phyloP scores from a whole-genome alignment of 2,113 vertebrate species.

The Hyla sarda region DNA sequence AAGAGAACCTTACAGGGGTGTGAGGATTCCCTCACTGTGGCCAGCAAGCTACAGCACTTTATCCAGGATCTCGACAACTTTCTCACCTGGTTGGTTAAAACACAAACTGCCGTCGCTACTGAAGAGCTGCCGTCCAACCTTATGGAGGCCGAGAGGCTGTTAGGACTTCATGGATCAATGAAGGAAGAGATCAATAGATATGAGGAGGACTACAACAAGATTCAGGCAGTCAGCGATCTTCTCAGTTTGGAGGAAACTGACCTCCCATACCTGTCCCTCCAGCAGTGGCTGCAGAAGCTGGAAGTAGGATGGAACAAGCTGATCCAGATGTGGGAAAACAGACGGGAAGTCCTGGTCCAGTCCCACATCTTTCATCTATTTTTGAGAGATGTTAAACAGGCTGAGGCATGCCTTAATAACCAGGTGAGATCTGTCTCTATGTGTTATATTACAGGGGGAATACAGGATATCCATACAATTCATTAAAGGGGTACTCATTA shows the following conservation, averaged over 20 bases:
- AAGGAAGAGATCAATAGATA: slow-evolving; percentile 93
- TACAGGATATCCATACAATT: no score
- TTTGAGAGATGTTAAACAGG: slow-evolving; percentile 86
- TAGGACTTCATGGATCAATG: slow-evolving; percentile 84
- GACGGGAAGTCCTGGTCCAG: slow-evolving; percentile 86
- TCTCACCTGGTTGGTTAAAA: slow-evolving; percentile 90
- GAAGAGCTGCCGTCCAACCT: slow-evolving; percentile 81
- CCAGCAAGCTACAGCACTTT: slow-evolving; percentile 86
- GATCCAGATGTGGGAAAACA: slow-evolving; percentile 88
- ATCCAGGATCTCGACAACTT: slow-evolving; percentile 91
- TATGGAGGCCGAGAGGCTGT: slow-evolving; percentile 82
- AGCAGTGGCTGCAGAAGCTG: slow-evolving; percentile 93
- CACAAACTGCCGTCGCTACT: slow-evolving; percentile 79
- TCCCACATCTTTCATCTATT: slow-evolving; percentile 93
- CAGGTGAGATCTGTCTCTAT: slow-evolving; percentile 75
- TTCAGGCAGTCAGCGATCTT: slow-evolving; percentile 89
- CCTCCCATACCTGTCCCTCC: slow-evolving; percentile 82
- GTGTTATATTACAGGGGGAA: background rate
- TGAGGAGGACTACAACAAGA: slow-evolving; percentile 88
- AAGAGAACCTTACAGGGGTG: slow-evolving; percentile 84
- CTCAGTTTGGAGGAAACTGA: slow-evolving; percentile 86
- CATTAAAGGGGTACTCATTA: no score
- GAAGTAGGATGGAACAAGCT: slow-evolving; percentile 93
- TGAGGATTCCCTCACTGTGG: slow-evolving; percentile 86
- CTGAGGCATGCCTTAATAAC: slow-evolving; percentile 80